phyloP scores from a whole-genome alignment of 2,113 vertebrate species.

The Prietella phreatophila region DNA sequence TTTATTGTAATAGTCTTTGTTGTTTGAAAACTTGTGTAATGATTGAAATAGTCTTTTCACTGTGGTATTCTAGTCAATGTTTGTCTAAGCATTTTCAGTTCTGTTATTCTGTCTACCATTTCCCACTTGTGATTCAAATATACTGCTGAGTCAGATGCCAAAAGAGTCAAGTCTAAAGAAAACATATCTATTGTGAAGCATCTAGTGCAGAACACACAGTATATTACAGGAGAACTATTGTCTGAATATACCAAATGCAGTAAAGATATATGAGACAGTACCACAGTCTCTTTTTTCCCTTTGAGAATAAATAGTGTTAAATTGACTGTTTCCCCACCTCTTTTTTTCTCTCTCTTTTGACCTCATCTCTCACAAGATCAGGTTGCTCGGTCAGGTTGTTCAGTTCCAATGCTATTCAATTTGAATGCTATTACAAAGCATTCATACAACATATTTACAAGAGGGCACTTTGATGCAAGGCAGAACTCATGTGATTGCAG shows the following conservation, averaged over 20 bases:
- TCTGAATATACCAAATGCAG: background rate
- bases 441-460: background rate
- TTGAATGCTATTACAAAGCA: slow-evolving; percentile 21
- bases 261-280: background rate
- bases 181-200: background rate
- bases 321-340: background rate
- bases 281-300: background rate
- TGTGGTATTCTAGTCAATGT: background rate
- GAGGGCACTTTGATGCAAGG: slow-evolving; percentile 2
- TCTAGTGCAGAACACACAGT: background rate
- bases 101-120: background rate
- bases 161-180: background rate
- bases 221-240: background rate
- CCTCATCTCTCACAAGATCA: slow-evolving; percentile 18
- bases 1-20: background rate
- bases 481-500: background rate
- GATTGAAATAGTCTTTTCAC: background rate
- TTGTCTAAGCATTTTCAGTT: background rate
- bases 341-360: background rate
- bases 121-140: background rate
- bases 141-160: background rate
- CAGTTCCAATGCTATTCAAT: slow-evolving; percentile 25
- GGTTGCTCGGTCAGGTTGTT: background rate
- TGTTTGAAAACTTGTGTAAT: background rate
- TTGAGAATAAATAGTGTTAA: background rate